Base-by-base conservation (phyloP, 2,113 vertebrate species). In the Tragelaphus scriptus region DNA sequence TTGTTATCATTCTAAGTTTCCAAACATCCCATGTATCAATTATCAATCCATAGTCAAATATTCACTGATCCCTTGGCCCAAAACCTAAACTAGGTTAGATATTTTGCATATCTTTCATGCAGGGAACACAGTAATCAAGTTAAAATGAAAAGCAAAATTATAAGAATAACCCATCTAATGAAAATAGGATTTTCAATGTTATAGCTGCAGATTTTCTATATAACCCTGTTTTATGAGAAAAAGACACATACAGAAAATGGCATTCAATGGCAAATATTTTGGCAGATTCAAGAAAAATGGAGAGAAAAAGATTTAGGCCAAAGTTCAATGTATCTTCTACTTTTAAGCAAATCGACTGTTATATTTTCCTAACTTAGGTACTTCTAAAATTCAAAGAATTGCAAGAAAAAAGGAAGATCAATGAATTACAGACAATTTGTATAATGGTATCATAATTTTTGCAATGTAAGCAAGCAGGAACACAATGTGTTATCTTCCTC, bases 371-470 rank as follows among this genome's bases (percentile, higher is more conserved):
- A 53, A 85, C n/a, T 56, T 65, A 1, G 68, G 19, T 92, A 80
- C 10, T 93, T 89, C 25, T 92, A 91, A 89, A 92, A 93, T 77
- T 92, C 77, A 87, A 95, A 95, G 61, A 94, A 97, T 61, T 94
- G 21, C 13, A 90, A 84, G 86, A 58, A 63, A 91, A 82, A 94
- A 94, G 68, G 53, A 91, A 87, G 91, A 85, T 71, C 88, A 82
- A 63, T 82, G 84, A 98, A 93, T 56, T 97, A 56, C 32, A 90
- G 55, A 32, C 32, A 81, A 47, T 97, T 93, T 51, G 58, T 85
- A 16, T 65, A 77, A 68, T 28, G 15, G 32, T 84, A n/a, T 59
- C 88, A 84, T 0, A 13, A 88, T 96, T 98, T 98, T 98, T 97
- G 2, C 77, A 81, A 2, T 80, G 96, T 97, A 98, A 98, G 75